Evolutionary conservation across 2,797 vertebrate species (phyloP).

Genomic region (Cyprinella venusta): DNA sequence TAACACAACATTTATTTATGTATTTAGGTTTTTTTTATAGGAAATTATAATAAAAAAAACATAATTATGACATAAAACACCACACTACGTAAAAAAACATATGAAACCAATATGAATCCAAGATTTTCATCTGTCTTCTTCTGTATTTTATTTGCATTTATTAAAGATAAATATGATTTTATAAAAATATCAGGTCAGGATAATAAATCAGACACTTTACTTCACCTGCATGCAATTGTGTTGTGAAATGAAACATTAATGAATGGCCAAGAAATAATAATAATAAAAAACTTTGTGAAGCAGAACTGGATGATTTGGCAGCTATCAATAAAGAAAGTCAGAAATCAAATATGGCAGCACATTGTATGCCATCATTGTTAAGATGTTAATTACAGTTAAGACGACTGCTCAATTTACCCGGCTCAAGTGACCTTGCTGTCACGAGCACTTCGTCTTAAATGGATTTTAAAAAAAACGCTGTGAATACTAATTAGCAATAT

Average conservation of each 20-base stretch:
- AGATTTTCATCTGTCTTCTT: background rate
- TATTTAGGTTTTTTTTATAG: background rate
- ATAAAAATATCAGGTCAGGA: conserved; percentile 62
- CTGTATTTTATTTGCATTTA: conserved; percentile 58
- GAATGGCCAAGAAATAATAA: conserved; percentile 5
- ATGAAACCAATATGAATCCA: background rate
- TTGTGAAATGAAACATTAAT: conserved; percentile 7
- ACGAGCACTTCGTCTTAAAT: conserved; percentile 58
- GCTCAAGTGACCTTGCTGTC: conserved; percentile 54
- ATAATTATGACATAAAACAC: no score
- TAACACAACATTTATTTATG: background rate
- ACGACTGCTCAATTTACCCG: conserved; percentile 48
- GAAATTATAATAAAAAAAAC: no score
- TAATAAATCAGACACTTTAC: conserved; percentile 66
- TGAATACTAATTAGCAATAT: conserved; percentile 57
- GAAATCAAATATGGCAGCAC: conserved; percentile 6
- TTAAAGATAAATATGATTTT: conserved; percentile 70
- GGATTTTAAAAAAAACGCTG: conserved; percentile 46
- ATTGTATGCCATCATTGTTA: conserved; percentile 47
- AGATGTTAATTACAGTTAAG: conserved; percentile 63
- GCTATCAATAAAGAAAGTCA: conserved; percentile 11
- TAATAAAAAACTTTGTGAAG: background rate
- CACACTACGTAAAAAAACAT: no score
- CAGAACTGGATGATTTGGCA: background rate
- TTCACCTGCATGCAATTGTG: conserved; percentile 49